phyloP scores from a whole-genome alignment of 2,113 vertebrate species.

The Elanus axillaris region DNA sequence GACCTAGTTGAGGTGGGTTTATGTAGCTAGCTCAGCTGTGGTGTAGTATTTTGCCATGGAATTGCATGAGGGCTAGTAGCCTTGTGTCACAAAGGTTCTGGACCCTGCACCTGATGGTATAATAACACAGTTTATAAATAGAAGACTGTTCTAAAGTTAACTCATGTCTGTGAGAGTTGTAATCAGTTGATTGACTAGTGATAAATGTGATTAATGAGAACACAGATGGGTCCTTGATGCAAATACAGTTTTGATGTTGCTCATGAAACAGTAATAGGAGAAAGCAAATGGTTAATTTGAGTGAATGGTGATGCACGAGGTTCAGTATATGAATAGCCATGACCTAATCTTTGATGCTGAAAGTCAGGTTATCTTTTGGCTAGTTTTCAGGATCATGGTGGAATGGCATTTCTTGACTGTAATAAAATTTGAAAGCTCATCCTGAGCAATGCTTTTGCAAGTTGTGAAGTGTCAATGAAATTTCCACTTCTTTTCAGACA shows the following conservation, averaged over 20 bases:
- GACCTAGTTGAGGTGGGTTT: not conserved
- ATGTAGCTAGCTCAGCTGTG: not conserved
- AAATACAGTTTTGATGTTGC: not conserved
- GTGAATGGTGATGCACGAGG: not conserved
- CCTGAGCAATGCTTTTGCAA: not conserved
- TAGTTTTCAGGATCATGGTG: not conserved
- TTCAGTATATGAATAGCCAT: not conserved
- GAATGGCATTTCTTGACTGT: not conserved
- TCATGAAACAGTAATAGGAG: not conserved
- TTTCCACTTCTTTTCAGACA: not conserved
- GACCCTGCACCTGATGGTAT: not conserved
- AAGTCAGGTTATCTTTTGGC: not conserved
- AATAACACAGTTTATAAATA: not conserved
- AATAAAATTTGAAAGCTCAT: not conserved
- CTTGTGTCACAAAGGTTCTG: not conserved
- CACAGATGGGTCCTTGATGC: not conserved
- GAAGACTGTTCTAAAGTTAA: not conserved
- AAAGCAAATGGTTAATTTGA: not conserved
- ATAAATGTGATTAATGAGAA: not conserved
- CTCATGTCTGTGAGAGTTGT: not conserved
- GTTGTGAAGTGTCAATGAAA: not conserved
- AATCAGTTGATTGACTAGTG: not conserved
- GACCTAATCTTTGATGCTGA: not conserved
- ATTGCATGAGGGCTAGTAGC: not conserved
- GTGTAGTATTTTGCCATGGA: not conserved